Evolutionary conservation across 2,797 vertebrate genomes (phyloP).

Genomic region (Amphiprion clarkii): DNA sequence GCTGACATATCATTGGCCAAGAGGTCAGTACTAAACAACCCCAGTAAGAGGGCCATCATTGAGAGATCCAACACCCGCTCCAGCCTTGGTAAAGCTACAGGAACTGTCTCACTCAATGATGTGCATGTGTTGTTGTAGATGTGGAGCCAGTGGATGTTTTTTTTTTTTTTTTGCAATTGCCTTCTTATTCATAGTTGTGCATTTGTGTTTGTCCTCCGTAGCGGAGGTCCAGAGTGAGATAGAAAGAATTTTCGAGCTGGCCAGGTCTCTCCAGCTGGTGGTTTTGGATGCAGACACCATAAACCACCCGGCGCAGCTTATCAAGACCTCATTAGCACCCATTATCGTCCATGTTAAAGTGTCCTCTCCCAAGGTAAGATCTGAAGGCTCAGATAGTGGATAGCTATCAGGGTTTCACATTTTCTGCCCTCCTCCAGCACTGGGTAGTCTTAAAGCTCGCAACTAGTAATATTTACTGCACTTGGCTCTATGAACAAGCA

Average conservation of each 20-base stretch:
- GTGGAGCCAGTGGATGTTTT: background rate
- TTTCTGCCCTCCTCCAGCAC: too few relatives aligned
- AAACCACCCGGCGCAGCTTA: slow-evolving; percentile 96
- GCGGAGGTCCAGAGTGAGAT: slow-evolving; percentile 99
- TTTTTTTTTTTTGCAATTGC: too few relatives aligned
- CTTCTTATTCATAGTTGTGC: slow-evolving; percentile 2
- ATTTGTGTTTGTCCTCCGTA: slow-evolving; percentile 63
- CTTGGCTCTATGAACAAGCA: background rate
- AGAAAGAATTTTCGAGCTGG: slow-evolving; percentile 97
- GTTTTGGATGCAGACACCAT: slow-evolving; percentile 98
- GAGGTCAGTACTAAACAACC: slow-evolving; percentile 98
- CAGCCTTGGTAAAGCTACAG: slow-evolving; percentile 92
- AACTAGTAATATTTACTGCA: too few relatives aligned
- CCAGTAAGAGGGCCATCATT: slow-evolving; percentile 98
- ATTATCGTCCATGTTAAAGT: slow-evolving; percentile 99
- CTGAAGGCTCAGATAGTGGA: background rate
- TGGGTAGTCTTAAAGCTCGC: too few relatives aligned
- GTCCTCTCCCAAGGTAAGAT: slow-evolving; percentile 95
- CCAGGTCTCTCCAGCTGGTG: slow-evolving; percentile 96
- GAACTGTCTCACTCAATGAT: slow-evolving; percentile 73
- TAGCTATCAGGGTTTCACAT: background rate
- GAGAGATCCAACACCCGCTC: slow-evolving; percentile 98
- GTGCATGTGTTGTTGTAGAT: slow-evolving; percentile 62
- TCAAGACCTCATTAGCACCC: slow-evolving; percentile 98
- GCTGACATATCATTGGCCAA: slow-evolving; percentile 99